Base-by-base conservation (phyloP, 1,140 invertebrate species). In the Pseudomyrmex cubaensis region DNA sequence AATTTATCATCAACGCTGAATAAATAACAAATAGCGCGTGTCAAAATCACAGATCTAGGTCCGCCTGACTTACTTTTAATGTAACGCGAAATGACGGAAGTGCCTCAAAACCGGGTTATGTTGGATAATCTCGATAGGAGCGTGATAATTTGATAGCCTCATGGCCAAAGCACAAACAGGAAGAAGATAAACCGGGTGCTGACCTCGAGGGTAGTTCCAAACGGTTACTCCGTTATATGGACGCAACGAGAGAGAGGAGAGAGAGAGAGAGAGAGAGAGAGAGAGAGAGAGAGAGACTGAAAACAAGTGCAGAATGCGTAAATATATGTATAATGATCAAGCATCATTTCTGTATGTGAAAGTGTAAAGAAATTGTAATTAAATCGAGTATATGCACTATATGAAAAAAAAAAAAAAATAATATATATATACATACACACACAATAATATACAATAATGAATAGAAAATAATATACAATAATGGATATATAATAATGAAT, bases 141-240 rank as follows among this genome's bases (percentile, higher is more conserved):
- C 67, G 63, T 70, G 83, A 90, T 90, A 90, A 92, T 92, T 90
- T 89, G 87, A 91, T 90, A 87, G 85, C 76, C 84, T 86, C 85
- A 90, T 90, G 85, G 85, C 63, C 85, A 90, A 88, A 87, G 85
- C 85, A 86, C 85, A 86, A 91, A 85, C 69, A 46, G n/a, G 50
- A 88, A 74, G 35, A 85, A 85, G 84, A 80, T 74, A 85, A 87
- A 83, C 67, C 75, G 35, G 35, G 15, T 48, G 63, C 63, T 63
- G 22, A 54, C 54, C 46, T 35, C 10, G 50, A 52, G 52, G 15
- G 22, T 69, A 50, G 56, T 48, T 82, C 15, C 52, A 66, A 70
- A 77, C 35, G 22, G 54, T 84, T 83, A 63, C 44, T 25, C 9
- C 13, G 17, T 69, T 69, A 77, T 35, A 35, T 44, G 15, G 4